A percentile compares a stretch with the other conserved stretches of the same genome.
phyloP scores from a whole-genome alignment of 1,140 invertebrate genomes.

The Drosophila mojavensis region DNA sequence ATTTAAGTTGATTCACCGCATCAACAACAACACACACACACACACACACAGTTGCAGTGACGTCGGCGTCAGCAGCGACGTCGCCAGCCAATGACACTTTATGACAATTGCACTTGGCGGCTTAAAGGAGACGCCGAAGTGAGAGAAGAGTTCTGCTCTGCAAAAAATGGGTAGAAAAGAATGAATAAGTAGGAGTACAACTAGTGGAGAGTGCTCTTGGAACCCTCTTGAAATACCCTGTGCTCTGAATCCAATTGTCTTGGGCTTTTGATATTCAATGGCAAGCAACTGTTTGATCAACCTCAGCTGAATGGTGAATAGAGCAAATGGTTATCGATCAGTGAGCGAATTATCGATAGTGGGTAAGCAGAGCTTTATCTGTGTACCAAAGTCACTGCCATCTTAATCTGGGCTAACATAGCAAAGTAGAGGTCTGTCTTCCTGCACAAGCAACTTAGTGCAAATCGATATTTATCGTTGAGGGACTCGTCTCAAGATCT shows the following conservation, averaged over 20 bases:
- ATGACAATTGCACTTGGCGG: slow-evolving; percentile 82
- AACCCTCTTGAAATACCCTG: not conserved
- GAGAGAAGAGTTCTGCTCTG: slow-evolving; percentile 1
- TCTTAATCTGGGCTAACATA: no score
- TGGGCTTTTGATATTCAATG: no score
- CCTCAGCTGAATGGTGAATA: no score
- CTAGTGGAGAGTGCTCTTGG: not conserved
- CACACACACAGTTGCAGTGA: slow-evolving; percentile 9
- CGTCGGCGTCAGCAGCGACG: slow-evolving; percentile 12
- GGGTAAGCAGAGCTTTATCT: no score
- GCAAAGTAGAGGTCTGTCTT: no score
- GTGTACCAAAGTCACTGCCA: no score
- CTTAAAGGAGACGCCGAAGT: slow-evolving; percentile 27
- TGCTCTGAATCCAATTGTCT: not conserved
- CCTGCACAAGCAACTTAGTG: not conserved
- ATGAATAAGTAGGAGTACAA: not conserved
- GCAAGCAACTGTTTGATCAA: no score
- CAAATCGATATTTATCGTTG: not conserved
- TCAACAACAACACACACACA: slow-evolving; percentile 47
- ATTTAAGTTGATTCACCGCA: slow-evolving; percentile 83
- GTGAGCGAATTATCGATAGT: no score
- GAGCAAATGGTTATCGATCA: no score
- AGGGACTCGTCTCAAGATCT: no score
- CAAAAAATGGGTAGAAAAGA: slow-evolving; percentile 3
- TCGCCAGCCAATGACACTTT: slow-evolving; percentile 81